Base-by-base conservation (phyloP, 2,888 invertebrate genomes). In the Crematogaster levior region DNA sequence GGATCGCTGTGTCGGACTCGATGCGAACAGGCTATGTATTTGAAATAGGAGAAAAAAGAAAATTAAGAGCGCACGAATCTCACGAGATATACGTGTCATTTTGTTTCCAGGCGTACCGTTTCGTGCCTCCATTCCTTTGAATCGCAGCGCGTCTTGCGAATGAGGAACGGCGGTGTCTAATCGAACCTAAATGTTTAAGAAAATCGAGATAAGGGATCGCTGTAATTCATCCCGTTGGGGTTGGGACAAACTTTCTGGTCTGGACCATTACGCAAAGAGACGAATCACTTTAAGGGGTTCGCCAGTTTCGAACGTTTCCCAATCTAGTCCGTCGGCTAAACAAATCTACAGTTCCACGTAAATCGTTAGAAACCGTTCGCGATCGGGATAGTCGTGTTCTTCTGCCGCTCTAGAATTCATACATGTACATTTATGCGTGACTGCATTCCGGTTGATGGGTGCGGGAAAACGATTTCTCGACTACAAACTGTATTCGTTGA, bases 281-380 rank as follows among this genome's bases (percentile, higher is more conserved):
- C 85, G 53, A 81, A 89, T 88, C 63, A 74, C 72, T 60, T 58
- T 43, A 61, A 85, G 77, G 83, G 83, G 75, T 66, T 34, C 58
- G 51, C 34, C 63, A 27, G 43, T 84, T 82, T 63, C 81, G 83
- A 83, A 85, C 82, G 81, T 84, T 87, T 89, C 89, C 86, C 86
- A 88, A 85, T 90, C 86, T 91, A 82, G 84, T 80, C 84, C 85
- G 83, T 86, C 77, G 86, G 83, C 83, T 82, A 82, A 85, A 79
- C 88, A 89, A 92, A 91, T 93, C 92, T 92, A 90, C 90, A 91
- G 91, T 90, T 91, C 89, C 86, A 86, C 85, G 87, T 87, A 87
- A 88, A 87, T 85, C 79, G 85, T 70, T 80, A 53, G 80, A 82
- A 75, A 81, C 74, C 68, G 53, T 53, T 43, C 48, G 40, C 40